Percentiles rank a stretch among this genome's conserved stretches.
These are phyloP conservation scores for Exephanes ischioxanthus DNA, from an alignment of 2,888 invertebrate genomes.

Conservation along the genomic window DNA sequence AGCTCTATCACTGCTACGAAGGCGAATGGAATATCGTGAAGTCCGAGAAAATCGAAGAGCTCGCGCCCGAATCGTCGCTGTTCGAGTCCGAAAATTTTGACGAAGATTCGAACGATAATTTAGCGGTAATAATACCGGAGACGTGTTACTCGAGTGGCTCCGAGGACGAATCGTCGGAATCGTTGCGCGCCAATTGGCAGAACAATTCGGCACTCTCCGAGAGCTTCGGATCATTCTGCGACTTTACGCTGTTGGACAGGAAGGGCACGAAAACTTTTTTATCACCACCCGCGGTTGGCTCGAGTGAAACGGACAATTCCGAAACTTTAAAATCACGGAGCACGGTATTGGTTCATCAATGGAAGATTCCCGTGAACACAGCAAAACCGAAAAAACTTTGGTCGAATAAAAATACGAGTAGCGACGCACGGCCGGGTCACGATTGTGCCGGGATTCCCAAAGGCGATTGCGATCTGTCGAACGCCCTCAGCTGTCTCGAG, in stretches of 20 bases:
- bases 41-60: not conserved
- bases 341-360: not conserved
- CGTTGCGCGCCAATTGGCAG: not conserved
- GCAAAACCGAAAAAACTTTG: not conserved
- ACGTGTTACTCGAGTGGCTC: conserved; percentile 58
- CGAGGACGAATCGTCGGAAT: conserved; percentile 29
- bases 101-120: conserved; percentile 22
- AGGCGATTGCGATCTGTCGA: not conserved
- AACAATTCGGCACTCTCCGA: conserved; percentile 5
- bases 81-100: conserved; percentile 8
- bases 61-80: not conserved
- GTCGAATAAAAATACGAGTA: not conserved
- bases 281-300: not conserved
- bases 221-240: conserved; percentile 10
- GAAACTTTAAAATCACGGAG: not conserved
- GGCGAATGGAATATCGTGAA: conserved; percentile 30
- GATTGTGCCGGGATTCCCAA: not conserved
- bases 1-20: conserved; percentile 57
- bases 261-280: not conserved
- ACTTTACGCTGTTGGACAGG: not conserved
- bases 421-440: not conserved
- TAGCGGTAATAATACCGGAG: conserved; percentile 28
- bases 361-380: not conserved
- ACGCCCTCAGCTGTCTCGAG: not conserved
- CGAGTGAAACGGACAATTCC: not conserved